A percentile compares a stretch with the other conserved stretches of the same genome.
phyloP scores from a whole-genome alignment of 2,113 vertebrate species.

The Toxostoma redivivum region DNA sequence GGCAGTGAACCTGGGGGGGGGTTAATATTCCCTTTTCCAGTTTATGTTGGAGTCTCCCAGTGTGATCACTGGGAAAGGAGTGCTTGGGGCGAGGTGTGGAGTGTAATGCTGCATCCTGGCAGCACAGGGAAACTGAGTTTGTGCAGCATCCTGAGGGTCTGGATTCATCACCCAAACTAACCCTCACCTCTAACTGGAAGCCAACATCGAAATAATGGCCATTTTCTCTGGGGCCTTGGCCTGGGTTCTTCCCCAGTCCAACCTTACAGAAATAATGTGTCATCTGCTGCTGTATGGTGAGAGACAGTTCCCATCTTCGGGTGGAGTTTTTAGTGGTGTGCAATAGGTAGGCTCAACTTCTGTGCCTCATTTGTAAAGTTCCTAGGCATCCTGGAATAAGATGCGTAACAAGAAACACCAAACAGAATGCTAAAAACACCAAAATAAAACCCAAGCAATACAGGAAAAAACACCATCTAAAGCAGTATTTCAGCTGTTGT shows the following conservation, averaged over 20 bases:
- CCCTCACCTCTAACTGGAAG: neutral
- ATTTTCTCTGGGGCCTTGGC: neutral
- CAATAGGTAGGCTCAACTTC: neutral
- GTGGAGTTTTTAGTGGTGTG: neutral
- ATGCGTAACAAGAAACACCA: neutral
- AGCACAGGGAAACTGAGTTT: neutral
- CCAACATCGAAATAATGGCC: neutral
- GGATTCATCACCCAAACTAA: neutral
- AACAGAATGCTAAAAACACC: neutral
- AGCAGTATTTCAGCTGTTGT: neutral
- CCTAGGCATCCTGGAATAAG: neutral
- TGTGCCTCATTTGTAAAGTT: neutral
- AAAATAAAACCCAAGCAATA: neutral
- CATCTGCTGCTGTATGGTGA: neutral
- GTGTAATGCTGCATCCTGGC: rapidly evolving
- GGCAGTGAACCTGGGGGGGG: neutral
- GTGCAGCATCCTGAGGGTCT: rapidly evolving
- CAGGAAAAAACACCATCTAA: neutral
- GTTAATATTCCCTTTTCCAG: neutral
- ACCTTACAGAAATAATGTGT: neutral
- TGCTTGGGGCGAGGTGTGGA: rapidly evolving
- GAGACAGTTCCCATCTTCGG: rapidly evolving
- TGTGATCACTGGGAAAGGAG: neutral
- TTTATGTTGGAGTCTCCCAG: neutral
- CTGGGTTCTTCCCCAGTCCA: neutral